Conservation (phyloP, 64 coral and sea anemone species). For the Porites lutea region DNA sequence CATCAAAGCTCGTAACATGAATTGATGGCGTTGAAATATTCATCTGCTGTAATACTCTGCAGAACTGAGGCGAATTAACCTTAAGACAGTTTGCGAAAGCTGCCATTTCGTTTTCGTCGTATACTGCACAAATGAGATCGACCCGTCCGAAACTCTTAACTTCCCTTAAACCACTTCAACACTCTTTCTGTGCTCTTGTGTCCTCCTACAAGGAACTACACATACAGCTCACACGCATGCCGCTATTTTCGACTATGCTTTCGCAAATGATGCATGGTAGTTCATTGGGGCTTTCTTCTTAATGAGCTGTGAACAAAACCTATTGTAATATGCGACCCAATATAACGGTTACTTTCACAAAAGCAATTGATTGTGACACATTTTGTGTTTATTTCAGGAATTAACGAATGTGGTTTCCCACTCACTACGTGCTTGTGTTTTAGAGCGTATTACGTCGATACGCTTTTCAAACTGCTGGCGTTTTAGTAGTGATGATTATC, state of each 20-base stretch:
- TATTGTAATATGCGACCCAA: neutral
- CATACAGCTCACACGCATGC: neutral
- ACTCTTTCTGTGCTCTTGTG: too few species aligned
- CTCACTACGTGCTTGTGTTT: too few species aligned
- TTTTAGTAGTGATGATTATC: too few species aligned
- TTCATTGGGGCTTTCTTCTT: neutral
- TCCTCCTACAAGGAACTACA: neutral
- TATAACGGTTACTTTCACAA: neutral
- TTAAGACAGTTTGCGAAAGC: neutral
- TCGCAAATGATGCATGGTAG: neutral
- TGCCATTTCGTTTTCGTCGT: neutral
- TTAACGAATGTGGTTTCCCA: too few species aligned
- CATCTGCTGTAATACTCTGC: slow-evolving; percentile 11
- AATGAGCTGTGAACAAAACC: neutral
- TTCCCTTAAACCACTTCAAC: too few species aligned
- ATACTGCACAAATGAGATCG: too few species aligned
- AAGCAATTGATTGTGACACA: neutral
- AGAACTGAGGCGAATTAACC: slow-evolving; percentile 32
- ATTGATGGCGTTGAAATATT: neutral
- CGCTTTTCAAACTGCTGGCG: too few species aligned
- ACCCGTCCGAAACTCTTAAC: too few species aligned
- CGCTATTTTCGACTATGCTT: too few species aligned
- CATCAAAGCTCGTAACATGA: slow-evolving; percentile 25
- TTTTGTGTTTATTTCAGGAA: neutral
- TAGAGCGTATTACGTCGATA: too few species aligned